These are phyloP conservation scores for Malurus splendens DNA, from an alignment of 2,797 vertebrate genomes.

Conservation along the genomic window DNA sequence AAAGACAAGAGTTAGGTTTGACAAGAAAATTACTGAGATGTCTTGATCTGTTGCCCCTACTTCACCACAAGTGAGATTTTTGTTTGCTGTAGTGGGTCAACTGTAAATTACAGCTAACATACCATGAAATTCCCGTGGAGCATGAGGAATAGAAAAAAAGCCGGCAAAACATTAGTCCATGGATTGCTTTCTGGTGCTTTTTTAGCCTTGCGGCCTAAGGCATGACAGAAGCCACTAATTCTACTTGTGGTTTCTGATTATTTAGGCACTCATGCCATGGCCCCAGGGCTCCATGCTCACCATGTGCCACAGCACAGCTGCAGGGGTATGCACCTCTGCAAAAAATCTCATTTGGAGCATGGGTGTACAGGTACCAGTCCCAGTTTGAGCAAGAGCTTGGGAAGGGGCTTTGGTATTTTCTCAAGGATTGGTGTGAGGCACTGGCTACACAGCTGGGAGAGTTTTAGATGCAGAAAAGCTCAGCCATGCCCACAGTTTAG, in stretches of 20 bases:
- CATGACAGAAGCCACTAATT: neutral
- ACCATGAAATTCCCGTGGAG: neutral
- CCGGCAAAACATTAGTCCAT: neutral
- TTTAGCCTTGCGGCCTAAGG: neutral
- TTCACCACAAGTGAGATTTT: neutral
- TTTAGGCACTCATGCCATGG: neutral
- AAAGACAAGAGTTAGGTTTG: neutral
- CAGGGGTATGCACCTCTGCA: too few species aligned
- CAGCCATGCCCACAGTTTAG: neutral
- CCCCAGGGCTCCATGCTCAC: neutral
- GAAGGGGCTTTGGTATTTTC: neutral
- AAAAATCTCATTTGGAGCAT: neutral
- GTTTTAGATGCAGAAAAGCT: neutral
- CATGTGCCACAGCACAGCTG: neutral
- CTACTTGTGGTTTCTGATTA: neutral
- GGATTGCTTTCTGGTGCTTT: neutral
- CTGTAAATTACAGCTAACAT: slow-evolving; percentile 10
- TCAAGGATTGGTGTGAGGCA: neutral
- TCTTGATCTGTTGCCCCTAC: neutral
- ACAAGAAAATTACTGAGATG: neutral
- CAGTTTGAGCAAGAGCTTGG: neutral
- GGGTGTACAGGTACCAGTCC: neutral
- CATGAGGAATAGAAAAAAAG: neutral
- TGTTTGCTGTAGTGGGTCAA: neutral
- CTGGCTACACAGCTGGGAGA: neutral